Conservation (phyloP, 1,140 invertebrate species). For the Cotesia glomerata region DNA sequence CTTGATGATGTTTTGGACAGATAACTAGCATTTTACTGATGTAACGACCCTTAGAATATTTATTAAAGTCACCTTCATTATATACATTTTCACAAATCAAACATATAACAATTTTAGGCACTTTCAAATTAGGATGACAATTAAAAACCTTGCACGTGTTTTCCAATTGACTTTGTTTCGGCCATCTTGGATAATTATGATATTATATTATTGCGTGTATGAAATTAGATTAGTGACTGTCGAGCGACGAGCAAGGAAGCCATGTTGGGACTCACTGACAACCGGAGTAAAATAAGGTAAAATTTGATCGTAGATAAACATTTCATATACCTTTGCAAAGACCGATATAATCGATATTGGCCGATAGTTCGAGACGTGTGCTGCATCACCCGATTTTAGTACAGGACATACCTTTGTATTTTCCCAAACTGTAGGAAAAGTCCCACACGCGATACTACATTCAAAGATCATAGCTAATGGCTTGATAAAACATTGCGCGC, state of each 20-base stretch:
- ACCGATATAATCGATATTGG: constrained; percentile 5
- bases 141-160: neutral
- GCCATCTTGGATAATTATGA: no score
- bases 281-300: neutral
- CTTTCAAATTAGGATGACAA: neutral
- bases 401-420: constrained; percentile 11
- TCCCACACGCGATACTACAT: neutral
- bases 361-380: neutral
- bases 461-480: neutral
- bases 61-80: neutral
- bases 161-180: no score
- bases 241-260: constrained; percentile 22
- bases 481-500: neutral
- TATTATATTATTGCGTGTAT: constrained; percentile 15
- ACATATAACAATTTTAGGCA: neutral
- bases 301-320: neutral
- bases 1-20: neutral
- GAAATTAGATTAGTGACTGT: constrained; percentile 23
- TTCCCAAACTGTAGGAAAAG: constrained; percentile 19
- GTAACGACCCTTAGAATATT: neutral
- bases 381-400: neutral
- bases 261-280: constrained; percentile 21
- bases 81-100: neutral
- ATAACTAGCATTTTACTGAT: neutral
- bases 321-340: constrained; percentile 20